Conservation (phyloP, 2,113 vertebrate genomes). For the Phalacrocorax aristotelis region DNA sequence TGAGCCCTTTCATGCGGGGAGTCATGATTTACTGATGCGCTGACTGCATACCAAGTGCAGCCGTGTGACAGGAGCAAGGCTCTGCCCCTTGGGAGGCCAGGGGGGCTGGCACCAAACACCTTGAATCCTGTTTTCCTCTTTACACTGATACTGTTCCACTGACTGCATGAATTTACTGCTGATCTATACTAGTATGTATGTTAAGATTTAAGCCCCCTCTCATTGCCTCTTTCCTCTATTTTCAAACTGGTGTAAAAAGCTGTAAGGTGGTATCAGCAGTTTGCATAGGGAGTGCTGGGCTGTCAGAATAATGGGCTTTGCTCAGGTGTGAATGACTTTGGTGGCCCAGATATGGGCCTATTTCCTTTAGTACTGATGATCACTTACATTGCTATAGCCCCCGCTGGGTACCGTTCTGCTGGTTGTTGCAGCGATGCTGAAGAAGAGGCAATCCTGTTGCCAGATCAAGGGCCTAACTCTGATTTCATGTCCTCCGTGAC, state of each 20-base stretch:
- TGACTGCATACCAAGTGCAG: slow-evolving; percentile 26
- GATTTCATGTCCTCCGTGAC: not conserved
- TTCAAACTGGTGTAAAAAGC: not conserved
- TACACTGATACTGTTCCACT: not conserved
- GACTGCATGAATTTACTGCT: not conserved
- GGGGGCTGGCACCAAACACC: not conserved
- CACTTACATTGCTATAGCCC: not conserved
- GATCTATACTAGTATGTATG: not conserved
- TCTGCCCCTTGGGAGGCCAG: fast-evolving
- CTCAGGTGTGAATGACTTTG: not conserved
- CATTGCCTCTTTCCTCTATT: not conserved
- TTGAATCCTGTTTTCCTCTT: not conserved
- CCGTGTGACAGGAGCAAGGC: not conserved
- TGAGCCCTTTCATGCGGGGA: slow-evolving; percentile 2
- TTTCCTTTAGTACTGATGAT: not conserved
- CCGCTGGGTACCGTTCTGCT: not conserved
- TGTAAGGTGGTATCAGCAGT: not conserved
- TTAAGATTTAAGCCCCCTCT: not conserved
- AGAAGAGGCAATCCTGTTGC: not conserved
- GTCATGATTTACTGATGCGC: not conserved
- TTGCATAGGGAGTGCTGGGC: not conserved
- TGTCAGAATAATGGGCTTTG: not conserved
- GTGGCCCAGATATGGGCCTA: not conserved
- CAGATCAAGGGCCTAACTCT: not conserved
- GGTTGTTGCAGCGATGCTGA: not conserved